Base-by-base conservation (phyloP, 1,140 invertebrate genomes). In the Scaptomyza pallida region DNA sequence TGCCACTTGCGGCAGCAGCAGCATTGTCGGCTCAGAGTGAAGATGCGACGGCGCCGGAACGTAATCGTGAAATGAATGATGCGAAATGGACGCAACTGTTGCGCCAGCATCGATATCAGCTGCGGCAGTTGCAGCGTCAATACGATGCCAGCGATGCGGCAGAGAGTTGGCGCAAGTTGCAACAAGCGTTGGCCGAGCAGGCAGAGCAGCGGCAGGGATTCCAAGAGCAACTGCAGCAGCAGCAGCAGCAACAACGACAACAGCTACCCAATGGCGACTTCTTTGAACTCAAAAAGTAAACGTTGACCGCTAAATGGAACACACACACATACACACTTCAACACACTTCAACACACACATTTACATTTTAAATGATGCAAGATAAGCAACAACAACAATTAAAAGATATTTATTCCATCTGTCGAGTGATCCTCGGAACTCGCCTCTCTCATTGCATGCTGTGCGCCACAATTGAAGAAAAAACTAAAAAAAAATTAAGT, bases 121-220 rank as follows among this genome's bases (percentile, higher is more conserved):
- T 68, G 33, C 10, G 43, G 19, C 78, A 78, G 23, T 17, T 61
- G 65, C 79, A 81, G 19, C 74, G 55, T 5, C 76, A 71, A 13
- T 57, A 65, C 41, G 76, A 79, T 71, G 72, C 59, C 10, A 44
- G 12, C 43, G 65, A 69, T 47, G 64, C 64, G 21, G 83, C 69
- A 13, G 82, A 89, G 12, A 89, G 85, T 69, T 89, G 85, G 85
- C 74, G 80, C 6, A 80, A 72, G 37, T 19, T 89, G 75, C 77
- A 81, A 13, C 64, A 68, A 44, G 72, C 79, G 3, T 16, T 89
- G 15, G 61, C 57, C n/a, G 78, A 82, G 26, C 26, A 30, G 33
- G 67, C 72, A n/a, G 79, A 83, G 52, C 62, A 72, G 60, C 59
- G 45, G 33, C 68, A 47, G 51, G 50, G 33, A 41, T 35, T 57